Evolutionary conservation across 2,888 invertebrate species (phyloP).

Genomic region (Seladonia tumulorum): DNA sequence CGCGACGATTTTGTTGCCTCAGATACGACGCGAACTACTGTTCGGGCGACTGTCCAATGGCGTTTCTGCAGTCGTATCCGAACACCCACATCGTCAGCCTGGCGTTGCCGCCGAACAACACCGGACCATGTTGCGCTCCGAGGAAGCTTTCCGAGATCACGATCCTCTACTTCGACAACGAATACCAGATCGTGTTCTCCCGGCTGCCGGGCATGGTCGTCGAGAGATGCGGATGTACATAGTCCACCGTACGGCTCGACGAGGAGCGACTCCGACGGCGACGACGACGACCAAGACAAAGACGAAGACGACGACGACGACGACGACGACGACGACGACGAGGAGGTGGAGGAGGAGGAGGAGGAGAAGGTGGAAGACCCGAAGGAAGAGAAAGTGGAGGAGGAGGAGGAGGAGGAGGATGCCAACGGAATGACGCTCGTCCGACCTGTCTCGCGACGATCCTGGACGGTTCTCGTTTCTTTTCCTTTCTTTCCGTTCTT

Average conservation of each 20-base stretch:
- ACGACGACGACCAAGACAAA: not conserved
- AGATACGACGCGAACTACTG: constrained; percentile 97
- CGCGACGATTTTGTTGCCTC: constrained; percentile 46
- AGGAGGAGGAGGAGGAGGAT: constrained; percentile 13
- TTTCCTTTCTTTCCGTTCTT: not conserved
- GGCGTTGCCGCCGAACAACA: constrained; percentile 90
- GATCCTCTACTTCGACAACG: constrained; percentile 96
- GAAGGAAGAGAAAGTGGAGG: not conserved
- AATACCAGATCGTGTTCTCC: constrained; percentile 94
- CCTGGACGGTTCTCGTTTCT: not conserved
- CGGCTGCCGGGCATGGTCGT: constrained; percentile 97
- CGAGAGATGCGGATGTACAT: constrained; percentile 96
- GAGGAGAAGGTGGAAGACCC: not conserved
- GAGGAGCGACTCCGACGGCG: constrained; percentile 33
- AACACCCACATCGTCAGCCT: constrained; percentile 95
- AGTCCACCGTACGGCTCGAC: constrained; percentile 77
- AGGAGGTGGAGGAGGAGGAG: not conserved
- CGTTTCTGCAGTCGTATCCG: constrained; percentile 93
- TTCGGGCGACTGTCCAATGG: constrained; percentile 96
- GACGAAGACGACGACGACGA: not conserved
- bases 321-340: not conserved
- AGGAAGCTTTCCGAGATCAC: constrained; percentile 94
- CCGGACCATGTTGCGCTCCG: constrained; percentile 97
- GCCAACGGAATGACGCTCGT: constrained; percentile 4
- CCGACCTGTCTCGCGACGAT: not conserved